Evolutionary conservation across 2,888 invertebrate genomes (phyloP).

Genomic region (Ophonus ardosiacus): DNA sequence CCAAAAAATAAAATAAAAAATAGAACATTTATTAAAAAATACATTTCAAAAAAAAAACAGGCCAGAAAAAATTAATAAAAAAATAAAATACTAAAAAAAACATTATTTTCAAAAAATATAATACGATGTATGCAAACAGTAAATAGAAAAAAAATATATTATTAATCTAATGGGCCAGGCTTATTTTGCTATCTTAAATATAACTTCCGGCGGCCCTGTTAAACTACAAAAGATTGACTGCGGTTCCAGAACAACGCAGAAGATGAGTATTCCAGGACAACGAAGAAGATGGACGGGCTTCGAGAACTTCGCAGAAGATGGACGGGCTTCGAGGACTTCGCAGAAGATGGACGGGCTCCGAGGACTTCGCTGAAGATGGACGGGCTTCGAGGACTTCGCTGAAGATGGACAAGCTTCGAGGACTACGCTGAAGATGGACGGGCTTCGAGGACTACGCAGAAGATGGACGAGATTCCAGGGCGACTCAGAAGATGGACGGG

Average conservation of each 20-base stretch:
- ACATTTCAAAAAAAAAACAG: too few relatives aligned
- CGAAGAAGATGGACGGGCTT: conserved; percentile 8
- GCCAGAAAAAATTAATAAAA: too few relatives aligned
- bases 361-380: conserved; percentile 9
- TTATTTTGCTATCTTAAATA: too few relatives aligned
- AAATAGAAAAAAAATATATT: too few relatives aligned
- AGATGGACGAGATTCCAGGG: background rate
- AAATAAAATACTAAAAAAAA: too few relatives aligned
- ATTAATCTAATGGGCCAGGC: too few relatives aligned
- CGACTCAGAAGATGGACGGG: background rate
- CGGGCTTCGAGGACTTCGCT: background rate
- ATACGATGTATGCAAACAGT: too few relatives aligned
- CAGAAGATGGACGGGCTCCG: background rate
- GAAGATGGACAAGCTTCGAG: conserved; percentile 11
- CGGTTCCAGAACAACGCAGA: background rate
- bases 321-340: background rate
- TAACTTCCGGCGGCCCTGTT: too few relatives aligned
- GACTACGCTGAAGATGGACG: conserved; percentile 8
- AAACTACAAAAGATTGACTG: too few relatives aligned
- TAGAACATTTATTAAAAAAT: too few relatives aligned
- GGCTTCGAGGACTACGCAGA: conserved; percentile 3
- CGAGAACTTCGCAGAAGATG: background rate
- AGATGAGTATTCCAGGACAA: background rate
- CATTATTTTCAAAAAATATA: too few relatives aligned
- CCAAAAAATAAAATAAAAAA: too few relatives aligned